Base-by-base conservation (phyloP, 1,140 invertebrate genomes). In the Hylaeus anthracinus region DNA sequence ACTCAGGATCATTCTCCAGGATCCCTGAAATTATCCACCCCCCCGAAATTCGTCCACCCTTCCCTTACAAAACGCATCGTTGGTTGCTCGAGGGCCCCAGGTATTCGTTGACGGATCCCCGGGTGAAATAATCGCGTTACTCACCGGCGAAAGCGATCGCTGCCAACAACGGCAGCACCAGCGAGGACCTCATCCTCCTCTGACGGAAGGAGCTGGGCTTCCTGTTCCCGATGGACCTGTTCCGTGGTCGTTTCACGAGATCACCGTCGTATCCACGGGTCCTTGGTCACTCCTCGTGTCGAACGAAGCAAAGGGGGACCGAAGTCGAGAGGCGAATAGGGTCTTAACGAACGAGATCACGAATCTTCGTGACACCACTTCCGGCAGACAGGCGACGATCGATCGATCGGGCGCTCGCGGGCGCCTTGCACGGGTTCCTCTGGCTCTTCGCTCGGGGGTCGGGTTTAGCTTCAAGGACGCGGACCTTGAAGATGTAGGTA, bases 401-500 rank as follows among this genome's bases (percentile, higher is more conserved):
- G 15, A 45, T 6, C 2, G 53, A 53, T 10, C 45, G 41, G 15
- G 53, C 66, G 61, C 70, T 70, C 82, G 74, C 73, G 79, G 58
- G 66, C 70, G 53, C 78, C 45, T 5, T 56, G 26, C 66, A 15
- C 37, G 66, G 66, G 43, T 45, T 65, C 73, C 53, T 69, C 64
- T 48, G 70, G n/a, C 79, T 41, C 43, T 39, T 70, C 58, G 48
- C 12, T 14, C 51, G 55, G 79, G 56, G 60, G 63, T 67, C 43
- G 66, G 61, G 53, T 75, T 58, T 39, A 5, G 10, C 51, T 84
- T 87, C 86, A 87, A 88, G 88, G 90, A 88, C 90, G 88, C 91
- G 90, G 88, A 88, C 87, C 90, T 90, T 90, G 85, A 91, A 92
- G 89, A 84, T 85, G 84, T 92, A 91, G 90, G 87, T 89, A 92